phyloP scores from a whole-genome alignment of 2,797 vertebrate species.

The Halcyon chelicuti region DNA sequence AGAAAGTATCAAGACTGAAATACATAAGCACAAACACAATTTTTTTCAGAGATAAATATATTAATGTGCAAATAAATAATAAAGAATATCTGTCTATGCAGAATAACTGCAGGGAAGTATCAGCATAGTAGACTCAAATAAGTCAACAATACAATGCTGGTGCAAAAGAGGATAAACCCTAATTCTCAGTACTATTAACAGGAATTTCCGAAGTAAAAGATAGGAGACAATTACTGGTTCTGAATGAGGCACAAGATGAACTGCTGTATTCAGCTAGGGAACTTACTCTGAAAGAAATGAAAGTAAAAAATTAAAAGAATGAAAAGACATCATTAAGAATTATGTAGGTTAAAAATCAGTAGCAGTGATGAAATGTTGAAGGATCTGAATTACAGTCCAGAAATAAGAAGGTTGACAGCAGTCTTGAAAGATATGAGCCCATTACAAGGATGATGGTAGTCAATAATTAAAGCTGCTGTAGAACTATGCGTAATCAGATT shows the following conservation, averaged over 20 bases:
- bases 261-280: fast-evolving
- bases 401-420: neutral
- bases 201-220: neutral
- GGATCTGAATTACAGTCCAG: neutral
- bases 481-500: neutral
- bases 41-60: neutral
- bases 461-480: neutral
- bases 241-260: neutral
- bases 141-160: neutral
- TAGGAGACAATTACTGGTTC: neutral
- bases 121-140: neutral
- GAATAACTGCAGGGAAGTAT: neutral
- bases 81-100: neutral
- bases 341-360: neutral
- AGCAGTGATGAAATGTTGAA: neutral
- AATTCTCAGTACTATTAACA: neutral
- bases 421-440: neutral
- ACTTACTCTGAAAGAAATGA: neutral
- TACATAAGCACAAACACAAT: neutral
- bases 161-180: neutral
- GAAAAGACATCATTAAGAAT: neutral
- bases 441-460: neutral
- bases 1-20: neutral
- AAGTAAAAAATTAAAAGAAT: neutral
- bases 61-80: neutral